Conservation (phyloP, 2,797 vertebrate species). For the Poecilia gillii region DNA sequence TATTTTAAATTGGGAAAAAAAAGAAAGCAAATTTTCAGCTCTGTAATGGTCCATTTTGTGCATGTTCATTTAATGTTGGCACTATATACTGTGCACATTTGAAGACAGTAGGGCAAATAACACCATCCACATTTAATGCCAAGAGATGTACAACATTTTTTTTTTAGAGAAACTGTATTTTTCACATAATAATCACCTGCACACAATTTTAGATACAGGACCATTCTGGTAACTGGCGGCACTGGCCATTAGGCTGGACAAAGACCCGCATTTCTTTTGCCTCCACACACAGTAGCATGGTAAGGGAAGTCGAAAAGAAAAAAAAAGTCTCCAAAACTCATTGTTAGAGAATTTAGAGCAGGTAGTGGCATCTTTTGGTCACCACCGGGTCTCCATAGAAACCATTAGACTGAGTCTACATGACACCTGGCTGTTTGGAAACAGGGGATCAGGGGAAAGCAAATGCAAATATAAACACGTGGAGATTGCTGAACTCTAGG, state of each 20-base stretch:
- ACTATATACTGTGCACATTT: background rate
- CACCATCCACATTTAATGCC: background rate
- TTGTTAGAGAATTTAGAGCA: background rate
- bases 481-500: background rate
- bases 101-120: background rate
- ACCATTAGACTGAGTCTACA: background rate
- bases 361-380: background rate
- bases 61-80: background rate
- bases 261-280: background rate
- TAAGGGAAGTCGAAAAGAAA: background rate
- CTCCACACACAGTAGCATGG: background rate
- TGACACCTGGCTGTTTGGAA: background rate
- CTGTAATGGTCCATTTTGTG: background rate
- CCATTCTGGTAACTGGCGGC: background rate
- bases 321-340: background rate
- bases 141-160: background rate
- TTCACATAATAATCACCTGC: background rate
- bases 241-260: background rate
- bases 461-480: background rate
- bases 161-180: background rate
- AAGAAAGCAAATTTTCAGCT: background rate
- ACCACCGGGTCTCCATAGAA: background rate
- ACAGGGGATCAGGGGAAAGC: too few species aligned
- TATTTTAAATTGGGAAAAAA: background rate
- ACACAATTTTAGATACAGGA: background rate